Evolutionary conservation across 1,140 invertebrate genomes (phyloP), one percentile per base, ranked within the genome.

Genomic region (Drosophila mayri): DNA sequence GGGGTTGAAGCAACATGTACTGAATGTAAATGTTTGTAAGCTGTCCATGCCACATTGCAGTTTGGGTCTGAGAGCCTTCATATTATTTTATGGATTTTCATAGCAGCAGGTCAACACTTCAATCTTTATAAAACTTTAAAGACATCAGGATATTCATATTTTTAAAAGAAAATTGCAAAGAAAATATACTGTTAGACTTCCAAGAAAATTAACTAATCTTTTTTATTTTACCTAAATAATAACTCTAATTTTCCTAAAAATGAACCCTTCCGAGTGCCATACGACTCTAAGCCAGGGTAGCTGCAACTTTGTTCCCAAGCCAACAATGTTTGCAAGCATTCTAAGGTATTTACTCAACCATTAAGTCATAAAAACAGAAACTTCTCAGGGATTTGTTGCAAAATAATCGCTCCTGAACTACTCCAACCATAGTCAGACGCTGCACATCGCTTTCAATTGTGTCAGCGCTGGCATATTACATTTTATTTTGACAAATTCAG

Each of bases 401-500:
- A 54, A 30, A 30, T 44, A 70, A 71, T 71, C 37, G 9, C n/a
- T 49, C 30, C 16, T 37, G 12, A 59, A 30, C 43, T 18, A 6
- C 16, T 9, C 20, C n/a, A 25, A 3, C 4, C 16, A 8, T 40
- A 58, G 43, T 25, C 64, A 47, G 50, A 22, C 9, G 30, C 18
- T 59, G 44, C 37, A 43, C 52, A 49, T 64, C 25, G 44, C 62
- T 55, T 72, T 63, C 60, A 71, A 65, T 64, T 79, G 60, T 79
- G 63, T 75, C 74, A 63, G 61, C 50, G 67, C 40, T 73, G 58
- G 43, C 60, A 87, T 73, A 70, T 73, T 63, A 76, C 58, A 81
- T 68, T 80, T 64, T 66, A 80, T 76, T 88, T 77, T 76, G 64
- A 80, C 72, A 87, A 87, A 87, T 88, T 83, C 72, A 46, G 76